Percentiles rank a stretch among this genome's conserved stretches.
These are phyloP conservation scores for Drosophila koepferae DNA, from an alignment of 2,888 invertebrate species.

Conservation along the genomic window DNA sequence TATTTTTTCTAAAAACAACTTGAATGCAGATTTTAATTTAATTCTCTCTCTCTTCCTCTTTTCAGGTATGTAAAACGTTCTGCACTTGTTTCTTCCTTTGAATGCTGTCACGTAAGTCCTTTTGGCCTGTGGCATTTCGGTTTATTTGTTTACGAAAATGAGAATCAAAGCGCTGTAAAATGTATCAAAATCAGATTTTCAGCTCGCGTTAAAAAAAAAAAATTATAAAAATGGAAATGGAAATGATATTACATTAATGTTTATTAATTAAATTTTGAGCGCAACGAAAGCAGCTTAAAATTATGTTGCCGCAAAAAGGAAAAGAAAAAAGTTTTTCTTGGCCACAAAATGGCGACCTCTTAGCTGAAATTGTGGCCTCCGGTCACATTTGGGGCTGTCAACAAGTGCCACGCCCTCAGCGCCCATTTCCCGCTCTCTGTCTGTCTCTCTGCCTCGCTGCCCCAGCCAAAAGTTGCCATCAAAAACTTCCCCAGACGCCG, in stretches of 20 bases:
- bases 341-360: constrained; percentile 55
- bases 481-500: constrained; percentile 1
- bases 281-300: constrained; percentile 70
- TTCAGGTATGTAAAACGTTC: constrained; percentile 62
- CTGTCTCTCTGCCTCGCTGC: background rate
- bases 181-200: constrained; percentile 61
- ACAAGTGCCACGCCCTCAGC: constrained; percentile 54
- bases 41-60: constrained; percentile 22
- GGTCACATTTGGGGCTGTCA: constrained; percentile 55
- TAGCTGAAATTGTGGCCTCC: constrained; percentile 60
- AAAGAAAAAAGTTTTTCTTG: constrained; percentile 36
- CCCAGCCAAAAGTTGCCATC: background rate
- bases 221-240: constrained; percentile 23
- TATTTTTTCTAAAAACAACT: background rate
- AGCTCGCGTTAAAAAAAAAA: constrained; percentile 47
- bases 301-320: constrained; percentile 39
- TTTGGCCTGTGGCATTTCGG: constrained; percentile 42
- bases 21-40: background rate
- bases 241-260: constrained; percentile 49
- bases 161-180: constrained; percentile 38
- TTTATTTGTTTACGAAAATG: constrained; percentile 41
- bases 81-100: constrained; percentile 42
- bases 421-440: background rate
- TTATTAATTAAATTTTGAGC: constrained; percentile 71
- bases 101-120: constrained; percentile 52